Conservation (phyloP, 2,113 vertebrate genomes). For the Rhinogobius similis region DNA sequence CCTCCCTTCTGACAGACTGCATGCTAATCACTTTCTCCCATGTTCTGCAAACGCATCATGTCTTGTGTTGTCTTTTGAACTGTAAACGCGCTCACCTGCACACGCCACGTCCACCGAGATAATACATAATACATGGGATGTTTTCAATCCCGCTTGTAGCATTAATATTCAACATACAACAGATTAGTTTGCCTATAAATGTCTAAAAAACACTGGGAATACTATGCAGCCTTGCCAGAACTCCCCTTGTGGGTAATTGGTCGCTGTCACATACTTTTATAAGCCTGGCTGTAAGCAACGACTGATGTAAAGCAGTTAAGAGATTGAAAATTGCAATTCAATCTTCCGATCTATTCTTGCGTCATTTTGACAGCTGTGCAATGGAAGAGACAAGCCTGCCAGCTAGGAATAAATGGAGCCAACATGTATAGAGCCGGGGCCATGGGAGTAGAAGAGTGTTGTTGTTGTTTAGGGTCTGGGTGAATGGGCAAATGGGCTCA, state of each 20-base stretch:
- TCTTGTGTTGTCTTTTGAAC: constrained; percentile 28
- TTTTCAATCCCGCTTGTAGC: constrained; percentile 19
- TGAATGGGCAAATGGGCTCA: constrained; percentile 46
- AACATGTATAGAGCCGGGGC: constrained; percentile 43
- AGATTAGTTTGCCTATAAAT: constrained; percentile 51
- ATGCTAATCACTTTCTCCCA: constrained; percentile 57
- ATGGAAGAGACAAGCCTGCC: constrained; percentile 55
- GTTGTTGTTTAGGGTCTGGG: constrained; percentile 39
- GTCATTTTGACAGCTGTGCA: constrained; percentile 66
- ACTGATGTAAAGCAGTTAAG: constrained; percentile 57
- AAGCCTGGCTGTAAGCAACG: constrained; percentile 35
- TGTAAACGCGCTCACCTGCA: constrained; percentile 20
- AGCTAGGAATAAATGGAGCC: constrained; percentile 66
- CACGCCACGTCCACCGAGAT: constrained; percentile 13
- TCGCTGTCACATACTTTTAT: constrained; percentile 44
- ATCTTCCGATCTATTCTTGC: constrained; percentile 59
- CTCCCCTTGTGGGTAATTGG: constrained; percentile 56
- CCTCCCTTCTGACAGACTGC: constrained; percentile 53
- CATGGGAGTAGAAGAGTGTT: constrained; percentile 26
- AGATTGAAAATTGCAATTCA: constrained; percentile 48
- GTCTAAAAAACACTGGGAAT: constrained; percentile 23
- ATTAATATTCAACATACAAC: constrained; percentile 50
- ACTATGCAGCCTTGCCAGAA: constrained; percentile 17
- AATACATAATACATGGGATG: constrained; percentile 14
- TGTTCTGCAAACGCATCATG: constrained; percentile 56